Conservation (phyloP, 2,888 invertebrate species). For the Lutraria lutraria region DNA sequence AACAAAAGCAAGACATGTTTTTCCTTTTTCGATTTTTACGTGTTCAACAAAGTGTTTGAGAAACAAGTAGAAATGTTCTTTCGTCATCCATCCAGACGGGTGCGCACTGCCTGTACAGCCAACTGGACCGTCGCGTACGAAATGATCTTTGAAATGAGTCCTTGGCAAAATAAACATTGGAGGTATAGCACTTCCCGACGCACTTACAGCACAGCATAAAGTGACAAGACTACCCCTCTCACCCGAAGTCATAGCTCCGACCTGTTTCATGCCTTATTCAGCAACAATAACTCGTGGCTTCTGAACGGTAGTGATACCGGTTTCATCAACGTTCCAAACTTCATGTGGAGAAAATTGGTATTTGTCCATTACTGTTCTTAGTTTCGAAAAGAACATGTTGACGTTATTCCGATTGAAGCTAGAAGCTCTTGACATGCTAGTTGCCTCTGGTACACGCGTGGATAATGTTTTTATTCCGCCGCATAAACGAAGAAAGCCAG, state of each 20-base stretch:
- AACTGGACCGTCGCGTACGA: slow-evolving; percentile 49
- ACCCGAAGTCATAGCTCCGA: slow-evolving; percentile 61
- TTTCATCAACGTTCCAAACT: slow-evolving; percentile 56
- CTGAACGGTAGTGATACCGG: slow-evolving; percentile 63
- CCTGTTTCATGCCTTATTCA: slow-evolving; percentile 62
- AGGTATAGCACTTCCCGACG: slow-evolving; percentile 58
- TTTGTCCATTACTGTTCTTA: slow-evolving; percentile 31
- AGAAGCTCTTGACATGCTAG: slow-evolving; percentile 53
- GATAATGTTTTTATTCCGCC: slow-evolving; percentile 55
- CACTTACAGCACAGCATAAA: slow-evolving; percentile 46
- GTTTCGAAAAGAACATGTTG: slow-evolving; percentile 36
- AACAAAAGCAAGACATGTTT: background rate
- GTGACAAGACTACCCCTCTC: slow-evolving; percentile 66
- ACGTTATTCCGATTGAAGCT: slow-evolving; percentile 51
- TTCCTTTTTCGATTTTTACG: background rate
- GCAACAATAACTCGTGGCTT: slow-evolving; percentile 57
- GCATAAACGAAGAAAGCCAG: slow-evolving; percentile 60
- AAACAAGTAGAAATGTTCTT: slow-evolving; percentile 70
- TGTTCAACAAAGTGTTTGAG: slow-evolving; percentile 76
- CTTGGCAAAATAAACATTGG: slow-evolving; percentile 63
- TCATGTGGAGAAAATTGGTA: slow-evolving; percentile 21
- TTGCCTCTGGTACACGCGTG: slow-evolving; percentile 64
- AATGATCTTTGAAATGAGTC: slow-evolving; percentile 48
- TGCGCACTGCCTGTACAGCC: slow-evolving; percentile 39
- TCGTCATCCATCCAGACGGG: slow-evolving; percentile 39